A percentile compares a stretch with the other conserved stretches of the same genome.
These are phyloP conservation scores for Cathartes aura DNA, from an alignment of 2,113 vertebrate species.

Conservation along the genomic window DNA sequence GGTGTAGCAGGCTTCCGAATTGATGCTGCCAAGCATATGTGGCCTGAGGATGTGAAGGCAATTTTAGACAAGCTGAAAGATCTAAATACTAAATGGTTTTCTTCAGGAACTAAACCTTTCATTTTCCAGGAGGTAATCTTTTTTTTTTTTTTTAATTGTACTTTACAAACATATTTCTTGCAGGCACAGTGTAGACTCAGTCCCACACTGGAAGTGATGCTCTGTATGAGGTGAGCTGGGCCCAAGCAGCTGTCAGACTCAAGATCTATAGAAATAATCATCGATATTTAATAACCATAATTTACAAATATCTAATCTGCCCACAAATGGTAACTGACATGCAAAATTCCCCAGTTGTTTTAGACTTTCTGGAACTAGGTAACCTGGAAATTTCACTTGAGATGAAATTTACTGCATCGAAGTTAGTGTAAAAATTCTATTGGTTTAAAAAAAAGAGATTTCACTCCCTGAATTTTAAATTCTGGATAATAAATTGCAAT, in stretches of 20 bases:
- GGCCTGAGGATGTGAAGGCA: conserved; percentile 86
- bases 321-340: background rate
- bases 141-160: rapidly evolving
- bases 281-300: background rate
- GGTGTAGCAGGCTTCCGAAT: conserved; percentile 91
- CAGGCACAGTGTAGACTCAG: rapidly evolving
- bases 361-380: background rate
- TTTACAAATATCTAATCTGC: background rate
- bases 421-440: background rate
- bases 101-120: conserved; percentile 80
- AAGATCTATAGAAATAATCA: background rate
- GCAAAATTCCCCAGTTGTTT: background rate
- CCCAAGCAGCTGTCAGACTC: background rate
- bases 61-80: conserved; percentile 76
- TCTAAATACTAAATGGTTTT: conserved; percentile 85
- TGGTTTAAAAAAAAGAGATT: background rate
- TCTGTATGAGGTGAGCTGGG: background rate
- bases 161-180: background rate
- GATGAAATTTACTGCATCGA: background rate
- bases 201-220: background rate
- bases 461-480: background rate
- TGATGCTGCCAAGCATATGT: conserved; percentile 92
- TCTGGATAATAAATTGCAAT: background rate
- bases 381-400: background rate
- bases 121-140: conserved; percentile 86